These are phyloP conservation scores for Noctilio leporinus DNA, from an alignment of 2,113 vertebrate genomes.

Conservation along the genomic window DNA sequence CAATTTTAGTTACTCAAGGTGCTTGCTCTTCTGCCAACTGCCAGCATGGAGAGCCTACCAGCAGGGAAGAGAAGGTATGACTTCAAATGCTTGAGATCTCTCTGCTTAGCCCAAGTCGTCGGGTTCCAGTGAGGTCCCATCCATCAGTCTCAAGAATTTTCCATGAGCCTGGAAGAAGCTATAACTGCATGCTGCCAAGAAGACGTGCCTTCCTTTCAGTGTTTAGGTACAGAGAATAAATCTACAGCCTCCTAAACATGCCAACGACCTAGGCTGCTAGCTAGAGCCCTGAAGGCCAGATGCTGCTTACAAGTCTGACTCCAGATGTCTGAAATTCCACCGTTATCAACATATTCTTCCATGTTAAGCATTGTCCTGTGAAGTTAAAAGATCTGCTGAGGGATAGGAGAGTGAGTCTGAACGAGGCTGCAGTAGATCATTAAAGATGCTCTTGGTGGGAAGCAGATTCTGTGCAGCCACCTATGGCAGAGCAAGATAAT, in stretches of 20 bases:
- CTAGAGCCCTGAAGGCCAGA: constrained; percentile 16
- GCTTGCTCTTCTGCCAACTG: neutral
- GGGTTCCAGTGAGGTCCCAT: neutral
- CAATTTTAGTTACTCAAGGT: neutral
- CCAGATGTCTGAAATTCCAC: constrained; percentile 24
- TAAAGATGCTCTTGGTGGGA: neutral
- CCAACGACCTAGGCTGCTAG: neutral
- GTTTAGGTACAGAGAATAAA: neutral
- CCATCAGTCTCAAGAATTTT: neutral
- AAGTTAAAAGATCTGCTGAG: neutral
- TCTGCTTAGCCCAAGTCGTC: neutral
- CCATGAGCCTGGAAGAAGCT: neutral
- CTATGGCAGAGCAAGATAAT: neutral
- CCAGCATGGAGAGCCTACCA: neutral
- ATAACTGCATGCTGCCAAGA: neutral
- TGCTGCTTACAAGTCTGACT: neutral
- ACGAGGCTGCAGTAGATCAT: neutral
- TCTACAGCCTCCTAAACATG: neutral
- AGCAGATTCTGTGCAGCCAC: neutral
- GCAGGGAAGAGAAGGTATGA: neutral
- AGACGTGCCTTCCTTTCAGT: neutral
- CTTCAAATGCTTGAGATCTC: neutral
- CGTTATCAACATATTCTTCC: constrained; percentile 35
- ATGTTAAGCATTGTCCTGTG: neutral
- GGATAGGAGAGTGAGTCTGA: neutral